phyloP scores from a whole-genome alignment of 2,113 vertebrate genomes.

The Calyptomena viridis region DNA sequence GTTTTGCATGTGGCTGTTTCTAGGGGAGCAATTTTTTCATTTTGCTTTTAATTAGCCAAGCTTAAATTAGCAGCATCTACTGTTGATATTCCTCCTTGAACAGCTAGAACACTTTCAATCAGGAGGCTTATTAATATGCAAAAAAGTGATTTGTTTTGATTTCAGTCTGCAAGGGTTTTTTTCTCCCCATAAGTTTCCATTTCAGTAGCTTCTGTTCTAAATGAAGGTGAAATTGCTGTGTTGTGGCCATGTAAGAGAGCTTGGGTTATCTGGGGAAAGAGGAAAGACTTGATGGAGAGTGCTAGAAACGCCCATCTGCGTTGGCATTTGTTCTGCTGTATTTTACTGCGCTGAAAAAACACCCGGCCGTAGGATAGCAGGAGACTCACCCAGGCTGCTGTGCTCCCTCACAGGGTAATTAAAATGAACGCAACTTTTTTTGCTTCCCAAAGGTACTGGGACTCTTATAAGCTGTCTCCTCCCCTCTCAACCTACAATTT shows the following conservation, averaged over 20 bases:
- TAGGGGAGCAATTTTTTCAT: constrained; percentile 13
- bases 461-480: not conserved
- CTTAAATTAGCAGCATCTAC: constrained; percentile 75
- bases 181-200: not conserved
- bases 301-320: not conserved
- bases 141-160: constrained; percentile 74
- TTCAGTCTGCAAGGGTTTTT: constrained; percentile 34
- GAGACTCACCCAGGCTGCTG: not conserved
- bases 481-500: not conserved
- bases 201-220: constrained; percentile 42
- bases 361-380: not conserved
- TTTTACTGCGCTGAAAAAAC: not conserved
- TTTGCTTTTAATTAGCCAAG: constrained; percentile 66
- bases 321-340: not conserved
- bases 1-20: constrained; percentile 5
- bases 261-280: not conserved
- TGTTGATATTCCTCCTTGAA: constrained; percentile 67
- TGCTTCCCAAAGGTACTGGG: not conserved
- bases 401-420: not conserved
- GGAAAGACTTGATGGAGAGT: not conserved
- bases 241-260: not conserved
- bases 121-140: constrained; percentile 71
- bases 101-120: constrained; percentile 69
- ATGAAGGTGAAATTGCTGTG: not conserved
- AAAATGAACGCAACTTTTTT: not conserved